Evolutionary conservation across 2,797 vertebrate genomes (phyloP), one percentile per base, ranked within the genome.

Genomic region (Pteronotus mesoamericanus): DNA sequence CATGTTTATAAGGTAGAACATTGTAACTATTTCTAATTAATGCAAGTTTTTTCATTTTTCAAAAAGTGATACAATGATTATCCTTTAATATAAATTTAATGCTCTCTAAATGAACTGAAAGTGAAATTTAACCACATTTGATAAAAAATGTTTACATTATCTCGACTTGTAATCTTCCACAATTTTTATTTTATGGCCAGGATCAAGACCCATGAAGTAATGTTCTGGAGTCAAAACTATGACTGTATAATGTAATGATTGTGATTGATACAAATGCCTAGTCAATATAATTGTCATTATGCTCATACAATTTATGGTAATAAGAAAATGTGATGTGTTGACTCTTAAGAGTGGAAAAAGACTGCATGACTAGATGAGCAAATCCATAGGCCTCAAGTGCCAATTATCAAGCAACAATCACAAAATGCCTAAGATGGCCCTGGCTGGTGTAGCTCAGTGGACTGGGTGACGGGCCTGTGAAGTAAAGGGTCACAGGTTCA

Each of bases 1-100:
- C 42, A 83, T 69, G 55, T 92, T 77, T 86, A 87, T 59, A 92
- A 77, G 26, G 18, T 80, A 85, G 37, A 46, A 86, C 4, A 91
- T 1, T 75, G 18, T 51, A 51, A 57, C 77, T 90, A 91, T 85
- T 94, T 86, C 64, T 86, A 94, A 96, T 86, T 79, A 94, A 91
- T 90, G 19, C 2, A 84, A 77, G 15, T 19, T 44, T 90, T 95
- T 91, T 80, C n/a, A 84, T 82, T 95, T 83, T 94, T 89, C 16
- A 90, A 61, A 79, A 89, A 84, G 22, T 74, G 44, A 93, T 44
- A 59, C 2, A 84, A 53, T 42, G 84, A 85, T 78, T 37, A 84
- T 42, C 74, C 91, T 96, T 86, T 39, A 95, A 93, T 91, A 96
- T 37, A 59, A 86, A 93, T 57, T 88, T 86, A 96, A 59, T 88